Evolutionary conservation across 2,113 vertebrate species (phyloP).

Genomic region (Lynx canadensis): DNA sequence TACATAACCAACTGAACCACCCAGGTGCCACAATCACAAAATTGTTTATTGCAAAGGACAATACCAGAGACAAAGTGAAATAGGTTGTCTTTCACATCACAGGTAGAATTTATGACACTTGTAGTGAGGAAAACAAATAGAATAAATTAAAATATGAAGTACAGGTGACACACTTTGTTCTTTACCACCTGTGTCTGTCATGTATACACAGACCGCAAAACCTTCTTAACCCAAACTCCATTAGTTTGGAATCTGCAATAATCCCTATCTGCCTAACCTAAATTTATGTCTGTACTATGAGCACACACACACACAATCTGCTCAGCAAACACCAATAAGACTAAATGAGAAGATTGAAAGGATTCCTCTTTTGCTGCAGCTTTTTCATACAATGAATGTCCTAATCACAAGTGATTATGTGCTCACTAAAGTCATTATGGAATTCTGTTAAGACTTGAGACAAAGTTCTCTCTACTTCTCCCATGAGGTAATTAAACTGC

Average conservation of each 20-base stretch:
- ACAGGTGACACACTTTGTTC: neutral
- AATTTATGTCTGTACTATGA: neutral
- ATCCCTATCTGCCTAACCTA: neutral
- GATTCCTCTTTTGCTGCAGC: neutral
- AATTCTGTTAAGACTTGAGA: constrained; percentile 63
- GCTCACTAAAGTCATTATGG: constrained; percentile 36
- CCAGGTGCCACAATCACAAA: neutral
- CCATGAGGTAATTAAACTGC: constrained; percentile 50
- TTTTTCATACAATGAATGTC: constrained; percentile 44
- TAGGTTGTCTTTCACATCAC: neutral
- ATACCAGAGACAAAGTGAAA: neutral
- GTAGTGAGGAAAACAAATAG: constrained; percentile 7
- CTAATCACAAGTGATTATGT: constrained; percentile 63
- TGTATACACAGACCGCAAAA: constrained; percentile 12
- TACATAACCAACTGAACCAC: too few relatives aligned
- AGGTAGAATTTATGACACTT: neutral
- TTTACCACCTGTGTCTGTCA: constrained; percentile 42
- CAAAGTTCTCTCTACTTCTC: constrained; percentile 48
- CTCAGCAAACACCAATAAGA: constrained; percentile 19
- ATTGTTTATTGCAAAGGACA: neutral
- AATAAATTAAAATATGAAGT: constrained; percentile 37
- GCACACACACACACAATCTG: neutral
- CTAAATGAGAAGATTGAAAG: constrained; percentile 32
- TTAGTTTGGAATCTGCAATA: constrained; percentile 41
- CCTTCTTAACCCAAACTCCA: constrained; percentile 37